Evolutionary conservation across 2,888 invertebrate species (phyloP), one percentile per base, ranked within the genome.

Genomic region (Zygaena filipendulae): DNA sequence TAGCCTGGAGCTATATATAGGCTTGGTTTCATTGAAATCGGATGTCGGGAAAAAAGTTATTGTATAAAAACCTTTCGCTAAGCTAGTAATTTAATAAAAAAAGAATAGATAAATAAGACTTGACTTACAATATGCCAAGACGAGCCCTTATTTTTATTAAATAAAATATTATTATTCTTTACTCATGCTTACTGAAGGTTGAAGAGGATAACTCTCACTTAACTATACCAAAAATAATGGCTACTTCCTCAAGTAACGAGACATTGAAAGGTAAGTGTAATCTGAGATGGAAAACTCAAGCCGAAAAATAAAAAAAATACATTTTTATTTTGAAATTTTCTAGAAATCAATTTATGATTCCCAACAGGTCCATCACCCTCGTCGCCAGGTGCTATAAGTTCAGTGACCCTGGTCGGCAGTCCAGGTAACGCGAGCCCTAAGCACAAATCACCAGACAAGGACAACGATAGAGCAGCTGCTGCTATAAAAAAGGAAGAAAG

Each of bases 171-270:
- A n/a, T n/a, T n/a, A n/a, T n/a, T n/a, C n/a, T 23, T 27, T 13
- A 27, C 39, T 20, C 51, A 62, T 40, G 71, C 70, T 53, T 58
- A 40, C 66, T 10, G 29, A 56, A 72, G 67, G 45, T 59, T 23
- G 84, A 85, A 37, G 83, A 84, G 40, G 84, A 86, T 42, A 82
- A 71, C 37, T 82, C 82, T 36, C 85, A 85, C 58, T 66, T 90
- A 37, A 85, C 87, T 5, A 88, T 90, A 41, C 90, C 90, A 1
- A 88, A 87, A 64, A 85, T 87, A 23, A 85, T 89, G 50, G 84
- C 87, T 0, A 84, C 83, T 1, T 90, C 90, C 0, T 88, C 87
- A 7, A 91, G 90, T 55, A 86, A 88, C 28, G 91, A 91, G 54
- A 91, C 91, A 1, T 62, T 91, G 11, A 90, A 88, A 64, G 90